A percentile compares a stretch with the other conserved stretches of the same genome.
Evolutionary conservation across 2,113 vertebrate species (phyloP).

Genomic region (Gallinago jamesoni): DNA sequence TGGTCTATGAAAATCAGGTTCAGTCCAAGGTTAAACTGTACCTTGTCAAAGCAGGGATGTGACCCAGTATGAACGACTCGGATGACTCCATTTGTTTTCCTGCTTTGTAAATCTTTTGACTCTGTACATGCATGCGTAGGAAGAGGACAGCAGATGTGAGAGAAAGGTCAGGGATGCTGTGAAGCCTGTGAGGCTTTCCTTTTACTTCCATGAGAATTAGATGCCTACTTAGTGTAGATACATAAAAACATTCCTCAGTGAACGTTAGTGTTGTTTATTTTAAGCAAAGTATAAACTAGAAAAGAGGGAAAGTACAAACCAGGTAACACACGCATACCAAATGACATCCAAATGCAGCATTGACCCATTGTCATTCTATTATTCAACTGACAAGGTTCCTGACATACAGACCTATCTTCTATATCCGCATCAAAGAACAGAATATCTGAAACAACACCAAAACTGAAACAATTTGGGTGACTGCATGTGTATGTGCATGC

Average conservation of each 20-base stretch:
- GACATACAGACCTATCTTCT: neutral
- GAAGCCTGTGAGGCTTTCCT: conserved; percentile 1
- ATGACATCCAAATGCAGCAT: neutral
- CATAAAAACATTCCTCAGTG: neutral
- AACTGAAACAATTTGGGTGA: neutral
- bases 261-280: neutral
- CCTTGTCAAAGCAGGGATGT: neutral
- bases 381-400: neutral
- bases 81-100: neutral
- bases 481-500: neutral
- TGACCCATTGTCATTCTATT: neutral
- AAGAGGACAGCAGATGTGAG: conserved; percentile 40
- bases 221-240: neutral
- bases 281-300: neutral
- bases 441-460: neutral
- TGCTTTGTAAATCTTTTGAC: neutral
- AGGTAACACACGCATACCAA: neutral
- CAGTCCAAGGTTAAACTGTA: conserved; percentile 39
- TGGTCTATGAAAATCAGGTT: neutral
- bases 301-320: neutral
- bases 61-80: neutral
- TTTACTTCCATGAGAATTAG: neutral
- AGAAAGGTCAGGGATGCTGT: conserved; percentile 53
- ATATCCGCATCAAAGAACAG: neutral
- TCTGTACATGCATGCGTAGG: neutral